Conservation (phyloP, 2,797 vertebrate species). For the Gymnocypris eckloni region DNA sequence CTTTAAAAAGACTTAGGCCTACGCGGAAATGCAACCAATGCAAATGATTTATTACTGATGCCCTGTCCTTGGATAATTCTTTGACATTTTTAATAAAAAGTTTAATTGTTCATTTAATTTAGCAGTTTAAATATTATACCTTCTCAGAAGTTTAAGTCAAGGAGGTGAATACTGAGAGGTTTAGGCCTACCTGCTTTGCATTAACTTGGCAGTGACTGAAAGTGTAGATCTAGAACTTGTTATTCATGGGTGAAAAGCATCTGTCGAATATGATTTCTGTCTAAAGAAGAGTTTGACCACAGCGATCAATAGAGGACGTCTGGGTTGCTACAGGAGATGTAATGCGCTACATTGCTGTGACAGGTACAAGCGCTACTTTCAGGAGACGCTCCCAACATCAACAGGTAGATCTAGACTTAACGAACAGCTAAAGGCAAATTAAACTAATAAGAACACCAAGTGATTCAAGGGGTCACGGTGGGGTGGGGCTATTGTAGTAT, state of each 20-base stretch:
- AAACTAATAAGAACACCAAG: background rate
- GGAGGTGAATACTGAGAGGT: background rate
- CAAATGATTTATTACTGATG: background rate
- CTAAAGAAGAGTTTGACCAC: constrained; percentile 71
- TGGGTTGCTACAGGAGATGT: constrained; percentile 60
- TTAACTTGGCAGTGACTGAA: constrained; percentile 79
- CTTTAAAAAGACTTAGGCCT: background rate
- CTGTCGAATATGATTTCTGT: constrained; percentile 83
- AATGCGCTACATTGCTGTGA: constrained; percentile 55
- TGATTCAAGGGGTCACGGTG: background rate
- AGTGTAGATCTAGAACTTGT: constrained; percentile 79
- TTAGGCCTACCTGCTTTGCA: constrained; percentile 70
- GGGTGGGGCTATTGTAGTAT: background rate
- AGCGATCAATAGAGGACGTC: constrained; percentile 79
- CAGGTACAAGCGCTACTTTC: constrained; percentile 61
- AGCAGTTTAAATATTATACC: background rate
- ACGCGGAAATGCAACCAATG: background rate
- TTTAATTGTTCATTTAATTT: background rate
- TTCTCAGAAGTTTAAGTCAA: background rate
- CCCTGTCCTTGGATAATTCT: background rate
- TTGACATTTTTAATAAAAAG: background rate
- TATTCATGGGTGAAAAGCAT: constrained; percentile 83
- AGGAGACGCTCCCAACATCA: constrained; percentile 48
- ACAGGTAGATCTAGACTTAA: constrained; percentile 55
- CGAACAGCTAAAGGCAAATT: background rate